Evolutionary conservation across 2,113 vertebrate species (phyloP).

Genomic region (Sterna hirundo): DNA sequence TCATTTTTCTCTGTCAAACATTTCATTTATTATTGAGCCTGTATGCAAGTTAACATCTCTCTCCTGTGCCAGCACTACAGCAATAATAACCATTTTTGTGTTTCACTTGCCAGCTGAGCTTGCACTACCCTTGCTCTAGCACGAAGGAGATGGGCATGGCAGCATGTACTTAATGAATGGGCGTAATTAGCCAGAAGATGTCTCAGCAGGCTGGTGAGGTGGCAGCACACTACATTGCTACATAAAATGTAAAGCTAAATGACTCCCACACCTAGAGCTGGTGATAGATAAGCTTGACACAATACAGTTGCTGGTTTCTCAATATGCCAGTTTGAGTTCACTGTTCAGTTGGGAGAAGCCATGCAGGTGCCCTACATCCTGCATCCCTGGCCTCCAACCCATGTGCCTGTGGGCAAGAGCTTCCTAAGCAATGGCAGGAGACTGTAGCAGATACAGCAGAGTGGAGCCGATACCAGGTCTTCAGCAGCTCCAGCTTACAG

Average conservation of each 20-base stretch:
- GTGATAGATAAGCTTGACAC: not conserved
- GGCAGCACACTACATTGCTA: constrained; percentile 46
- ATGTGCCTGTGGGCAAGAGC: not conserved
- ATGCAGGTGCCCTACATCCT: not conserved
- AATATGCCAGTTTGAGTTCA: not conserved
- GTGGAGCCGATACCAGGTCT: not conserved
- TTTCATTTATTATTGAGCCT: constrained; percentile 74
- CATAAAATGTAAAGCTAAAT: constrained; percentile 2
- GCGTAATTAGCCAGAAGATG: constrained; percentile 68
- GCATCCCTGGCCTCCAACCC: not conserved
- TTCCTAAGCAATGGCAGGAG: not conserved
- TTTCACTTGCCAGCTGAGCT: constrained; percentile 54
- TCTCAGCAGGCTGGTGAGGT: constrained; percentile 55
- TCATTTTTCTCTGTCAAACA: constrained; percentile 75
- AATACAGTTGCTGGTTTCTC: not conserved
- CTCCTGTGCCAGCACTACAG: constrained; percentile 48
- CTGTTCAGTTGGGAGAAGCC: not conserved
- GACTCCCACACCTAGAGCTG: constrained; percentile 6
- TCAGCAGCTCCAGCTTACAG: not conserved
- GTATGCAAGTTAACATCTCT: constrained; percentile 68
- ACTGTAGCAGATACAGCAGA: not conserved
- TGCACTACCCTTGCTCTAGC: constrained; percentile 53
- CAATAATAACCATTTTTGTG: constrained; percentile 34
- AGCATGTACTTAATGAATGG: constrained; percentile 55
- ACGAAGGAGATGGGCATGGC: not conserved